These are phyloP conservation scores for Cuculus canorus DNA, from an alignment of 2,797 vertebrate genomes.

Conservation along the genomic window DNA sequence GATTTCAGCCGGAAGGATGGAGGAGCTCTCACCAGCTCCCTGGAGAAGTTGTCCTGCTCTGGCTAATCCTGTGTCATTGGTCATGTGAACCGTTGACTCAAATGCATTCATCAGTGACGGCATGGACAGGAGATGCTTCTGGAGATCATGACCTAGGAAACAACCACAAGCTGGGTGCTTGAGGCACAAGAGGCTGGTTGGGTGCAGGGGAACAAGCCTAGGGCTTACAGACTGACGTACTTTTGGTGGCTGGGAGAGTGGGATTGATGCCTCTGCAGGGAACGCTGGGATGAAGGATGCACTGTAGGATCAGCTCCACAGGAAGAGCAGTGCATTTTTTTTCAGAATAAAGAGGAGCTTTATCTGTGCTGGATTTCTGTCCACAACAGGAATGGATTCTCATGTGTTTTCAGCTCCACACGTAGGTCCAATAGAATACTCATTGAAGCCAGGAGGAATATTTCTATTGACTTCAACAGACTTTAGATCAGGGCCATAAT, in stretches of 20 bases:
- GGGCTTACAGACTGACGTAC: rapidly evolving
- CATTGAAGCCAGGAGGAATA: conserved; percentile 44
- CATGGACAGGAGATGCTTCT: not conserved
- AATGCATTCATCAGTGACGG: not conserved
- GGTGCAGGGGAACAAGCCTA: rapidly evolving
- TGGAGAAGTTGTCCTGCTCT: not conserved
- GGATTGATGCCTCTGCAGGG: not conserved
- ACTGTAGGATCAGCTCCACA: not conserved
- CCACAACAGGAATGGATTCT: conserved; percentile 17
- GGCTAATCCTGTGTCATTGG: rapidly evolving
- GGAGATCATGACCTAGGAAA: not conserved
- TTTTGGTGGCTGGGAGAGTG: rapidly evolving
- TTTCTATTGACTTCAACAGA: conserved; percentile 60
- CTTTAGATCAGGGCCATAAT: conserved; percentile 51
- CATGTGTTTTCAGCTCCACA: conserved; percentile 10
- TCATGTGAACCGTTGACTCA: not conserved
- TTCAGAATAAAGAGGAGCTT: not conserved
- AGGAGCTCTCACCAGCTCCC: not conserved
- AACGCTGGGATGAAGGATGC: not conserved
- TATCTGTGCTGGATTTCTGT: conserved; percentile 1
- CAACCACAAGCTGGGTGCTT: rapidly evolving
- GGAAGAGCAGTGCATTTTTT: not conserved
- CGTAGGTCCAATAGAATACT: conserved; percentile 19
- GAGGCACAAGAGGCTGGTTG: not conserved
- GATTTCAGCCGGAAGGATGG: not conserved